Conservation (phyloP, 2,797 vertebrate genomes). For the Ataeniobius toweri region DNA sequence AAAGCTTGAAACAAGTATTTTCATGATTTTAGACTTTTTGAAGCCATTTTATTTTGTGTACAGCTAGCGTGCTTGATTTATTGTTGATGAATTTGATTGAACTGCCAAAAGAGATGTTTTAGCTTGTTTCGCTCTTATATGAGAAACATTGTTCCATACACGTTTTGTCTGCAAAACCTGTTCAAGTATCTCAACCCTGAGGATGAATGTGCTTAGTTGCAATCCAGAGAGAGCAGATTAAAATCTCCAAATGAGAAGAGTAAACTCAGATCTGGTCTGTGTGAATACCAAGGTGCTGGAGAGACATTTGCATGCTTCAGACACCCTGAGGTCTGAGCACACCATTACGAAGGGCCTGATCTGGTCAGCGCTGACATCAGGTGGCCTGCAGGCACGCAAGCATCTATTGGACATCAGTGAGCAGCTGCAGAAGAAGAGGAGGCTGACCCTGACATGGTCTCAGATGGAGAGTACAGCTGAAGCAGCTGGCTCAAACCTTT, state of each 20-base stretch:
- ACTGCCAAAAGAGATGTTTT: neutral
- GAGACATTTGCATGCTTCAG: neutral
- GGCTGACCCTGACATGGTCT: constrained; percentile 24
- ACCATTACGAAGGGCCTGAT: constrained; percentile 28
- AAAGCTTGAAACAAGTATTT: neutral
- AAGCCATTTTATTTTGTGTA: neutral
- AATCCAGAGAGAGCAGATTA: neutral
- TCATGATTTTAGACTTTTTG: neutral
- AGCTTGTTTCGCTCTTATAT: neutral
- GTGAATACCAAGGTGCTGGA: neutral
- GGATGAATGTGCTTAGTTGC: neutral
- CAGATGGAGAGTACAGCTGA: constrained; percentile 24
- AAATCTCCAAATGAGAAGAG: neutral
- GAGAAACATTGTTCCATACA: neutral
- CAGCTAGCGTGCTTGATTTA: neutral
- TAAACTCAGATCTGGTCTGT: neutral
- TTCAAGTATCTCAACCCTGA: neutral
- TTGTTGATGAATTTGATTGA: neutral
- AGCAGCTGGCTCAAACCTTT: constrained; percentile 37
- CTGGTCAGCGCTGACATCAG: constrained; percentile 9
- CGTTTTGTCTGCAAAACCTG: neutral
- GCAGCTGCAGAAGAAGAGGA: constrained; percentile 41
- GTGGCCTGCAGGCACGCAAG: constrained; percentile 14
- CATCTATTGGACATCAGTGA: constrained; percentile 14
- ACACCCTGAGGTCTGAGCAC: constrained; percentile 15